Evolutionary conservation across 2,888 invertebrate species (phyloP).

Genomic region (Lepidochrysops patricia): DNA sequence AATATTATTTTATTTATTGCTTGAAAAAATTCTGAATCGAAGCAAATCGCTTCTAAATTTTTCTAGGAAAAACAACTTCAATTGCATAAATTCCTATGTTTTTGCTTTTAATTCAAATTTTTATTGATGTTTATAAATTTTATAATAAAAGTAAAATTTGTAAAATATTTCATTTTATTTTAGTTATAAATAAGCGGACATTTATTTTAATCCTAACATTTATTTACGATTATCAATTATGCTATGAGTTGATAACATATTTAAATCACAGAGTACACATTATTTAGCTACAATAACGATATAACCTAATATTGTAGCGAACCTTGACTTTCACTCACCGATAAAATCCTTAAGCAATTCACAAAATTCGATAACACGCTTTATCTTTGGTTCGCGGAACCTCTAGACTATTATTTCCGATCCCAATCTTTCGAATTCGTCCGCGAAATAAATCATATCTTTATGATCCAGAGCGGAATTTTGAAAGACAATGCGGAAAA

Average conservation of each 20-base stretch:
- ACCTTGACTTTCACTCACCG: background rate
- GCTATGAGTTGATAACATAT: background rate
- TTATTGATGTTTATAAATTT: too few species aligned
- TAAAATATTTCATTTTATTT: background rate
- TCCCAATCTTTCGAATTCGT: slow-evolving; percentile 91
- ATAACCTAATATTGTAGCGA: background rate
- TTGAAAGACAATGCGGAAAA: slow-evolving; percentile 95
- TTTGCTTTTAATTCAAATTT: too few species aligned
- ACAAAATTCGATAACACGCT: background rate
- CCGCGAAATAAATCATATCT: slow-evolving; percentile 91
- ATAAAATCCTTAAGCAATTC: background rate
- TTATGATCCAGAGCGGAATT: slow-evolving; percentile 87
- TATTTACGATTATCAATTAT: background rate
- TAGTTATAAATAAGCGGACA: background rate
- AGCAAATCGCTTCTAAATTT: too few species aligned
- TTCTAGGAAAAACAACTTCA: too few species aligned
- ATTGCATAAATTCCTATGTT: too few species aligned
- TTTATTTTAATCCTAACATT: background rate
- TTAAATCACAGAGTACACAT: slow-evolving; percentile 50
- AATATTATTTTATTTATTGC: too few species aligned
- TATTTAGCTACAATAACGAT: background rate
- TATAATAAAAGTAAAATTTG: background rate
- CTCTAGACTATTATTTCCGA: slow-evolving; percentile 67
- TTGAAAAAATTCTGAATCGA: too few species aligned
- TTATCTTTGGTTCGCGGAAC: background rate